These are phyloP conservation scores for Leptopilina drosophilae DNA, from an alignment of 2,888 invertebrate genomes.

Conservation along the genomic window DNA sequence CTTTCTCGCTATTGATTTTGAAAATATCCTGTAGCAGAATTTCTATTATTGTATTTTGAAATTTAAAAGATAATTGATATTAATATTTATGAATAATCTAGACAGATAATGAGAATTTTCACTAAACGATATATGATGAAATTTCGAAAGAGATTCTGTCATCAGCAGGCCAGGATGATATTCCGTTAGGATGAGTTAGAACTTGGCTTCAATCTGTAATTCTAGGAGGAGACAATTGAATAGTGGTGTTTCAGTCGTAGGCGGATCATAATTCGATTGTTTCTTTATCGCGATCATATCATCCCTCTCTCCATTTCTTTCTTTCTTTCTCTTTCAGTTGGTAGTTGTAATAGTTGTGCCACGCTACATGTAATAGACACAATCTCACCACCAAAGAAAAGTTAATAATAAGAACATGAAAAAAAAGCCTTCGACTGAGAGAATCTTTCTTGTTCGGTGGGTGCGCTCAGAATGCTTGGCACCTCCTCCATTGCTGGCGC, in stretches of 20 bases:
- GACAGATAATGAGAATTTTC: neutral
- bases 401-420: slow-evolving; percentile 2
- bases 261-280: slow-evolving; percentile 71
- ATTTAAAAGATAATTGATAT: neutral
- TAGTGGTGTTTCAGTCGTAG: slow-evolving; percentile 65
- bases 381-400: slow-evolving; percentile 26
- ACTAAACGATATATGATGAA: slow-evolving; percentile 36
- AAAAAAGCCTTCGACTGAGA: slow-evolving; percentile 42
- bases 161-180: slow-evolving; percentile 24
- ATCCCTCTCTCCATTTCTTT: slow-evolving; percentile 58
- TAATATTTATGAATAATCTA: neutral
- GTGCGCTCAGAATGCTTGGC: slow-evolving; percentile 68
- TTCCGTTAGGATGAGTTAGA: slow-evolving; percentile 39
- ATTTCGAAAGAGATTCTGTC: slow-evolving; percentile 27
- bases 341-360: slow-evolving; percentile 4
- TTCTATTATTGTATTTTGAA: neutral
- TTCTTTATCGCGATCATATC: slow-evolving; percentile 74
- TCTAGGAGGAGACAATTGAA: slow-evolving; percentile 63
- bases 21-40: too few relatives aligned
- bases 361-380: slow-evolving; percentile 16
- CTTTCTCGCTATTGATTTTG: too few relatives aligned
- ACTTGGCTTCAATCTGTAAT: slow-evolving; percentile 27
- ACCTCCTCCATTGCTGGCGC: slow-evolving; percentile 65
- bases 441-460: slow-evolving; percentile 58
- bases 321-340: slow-evolving; percentile 2